Percentiles rank a stretch among this genome's conserved stretches.
Evolutionary conservation across 2,113 vertebrate genomes (phyloP).

Genomic region (Mus pahari): DNA sequence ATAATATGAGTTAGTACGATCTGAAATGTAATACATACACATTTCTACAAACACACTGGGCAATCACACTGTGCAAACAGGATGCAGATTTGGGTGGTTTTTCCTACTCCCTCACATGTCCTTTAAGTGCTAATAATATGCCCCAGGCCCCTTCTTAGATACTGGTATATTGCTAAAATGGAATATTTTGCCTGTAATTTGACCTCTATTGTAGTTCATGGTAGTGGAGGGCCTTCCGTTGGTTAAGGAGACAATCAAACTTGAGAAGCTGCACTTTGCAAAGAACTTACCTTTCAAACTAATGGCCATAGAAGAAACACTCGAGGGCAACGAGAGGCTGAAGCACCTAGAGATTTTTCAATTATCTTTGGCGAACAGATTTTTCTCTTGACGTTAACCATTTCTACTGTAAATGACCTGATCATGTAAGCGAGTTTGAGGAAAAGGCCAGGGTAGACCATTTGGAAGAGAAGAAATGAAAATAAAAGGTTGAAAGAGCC

Average conservation of each 20-base stretch:
- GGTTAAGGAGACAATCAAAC: conserved; percentile 62
- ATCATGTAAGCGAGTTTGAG: conserved; percentile 55
- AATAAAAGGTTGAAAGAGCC: conserved; percentile 57
- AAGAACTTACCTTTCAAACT: conserved; percentile 61
- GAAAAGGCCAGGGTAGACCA: conserved; percentile 21
- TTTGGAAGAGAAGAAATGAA: conserved; percentile 60
- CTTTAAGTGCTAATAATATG: conserved; percentile 57
- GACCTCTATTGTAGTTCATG: conserved; percentile 46
- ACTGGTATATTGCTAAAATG: conserved; percentile 44
- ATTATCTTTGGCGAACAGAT: conserved; percentile 74
- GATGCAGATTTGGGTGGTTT: background rate
- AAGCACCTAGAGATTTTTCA: conserved; percentile 75
- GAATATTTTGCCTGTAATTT: conserved; percentile 69
- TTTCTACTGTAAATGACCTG: conserved; percentile 49
- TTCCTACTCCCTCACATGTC: background rate
- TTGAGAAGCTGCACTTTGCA: conserved; percentile 63
- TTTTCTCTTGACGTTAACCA: conserved; percentile 71
- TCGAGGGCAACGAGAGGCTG: conserved; percentile 46
- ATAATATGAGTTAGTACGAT: background rate
- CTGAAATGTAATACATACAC: background rate
- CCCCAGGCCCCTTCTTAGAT: background rate
- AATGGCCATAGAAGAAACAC: conserved; percentile 57
- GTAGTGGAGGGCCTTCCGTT: conserved; percentile 29
- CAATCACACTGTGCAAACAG: background rate
- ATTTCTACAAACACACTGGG: background rate